These are phyloP conservation scores for Meandrusa payeni DNA, from an alignment of 2,888 invertebrate species.

Conservation along the genomic window DNA sequence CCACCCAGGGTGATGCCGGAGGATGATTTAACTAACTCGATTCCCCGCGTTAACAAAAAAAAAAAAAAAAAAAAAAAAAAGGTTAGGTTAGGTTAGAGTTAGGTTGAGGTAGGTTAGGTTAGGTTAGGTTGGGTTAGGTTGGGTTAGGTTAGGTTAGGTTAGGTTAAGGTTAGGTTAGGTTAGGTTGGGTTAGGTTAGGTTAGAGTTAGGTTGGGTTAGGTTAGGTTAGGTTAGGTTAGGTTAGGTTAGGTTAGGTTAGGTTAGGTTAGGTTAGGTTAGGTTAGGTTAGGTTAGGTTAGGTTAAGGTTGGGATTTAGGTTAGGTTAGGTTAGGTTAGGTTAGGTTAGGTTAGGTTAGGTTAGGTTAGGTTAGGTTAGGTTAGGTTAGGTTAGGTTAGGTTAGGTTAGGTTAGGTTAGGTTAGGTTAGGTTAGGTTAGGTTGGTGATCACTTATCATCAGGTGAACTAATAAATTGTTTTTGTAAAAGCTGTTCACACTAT, in stretches of 20 bases:
- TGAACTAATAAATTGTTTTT: too few relatives aligned
- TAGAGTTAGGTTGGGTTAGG: too few relatives aligned
- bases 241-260: constrained; percentile 1
- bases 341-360: constrained; percentile 28
- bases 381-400: constrained; percentile 23
- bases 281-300: constrained; percentile 30
- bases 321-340: constrained; percentile 27
- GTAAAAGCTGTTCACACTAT: too few relatives aligned
- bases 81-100: too few relatives aligned
- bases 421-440: constrained; percentile 27
- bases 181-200: too few relatives aligned
- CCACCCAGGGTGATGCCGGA: too few relatives aligned
- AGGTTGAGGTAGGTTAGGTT: constrained; percentile 30
- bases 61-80: too few relatives aligned
- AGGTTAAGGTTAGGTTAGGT: too few relatives aligned
- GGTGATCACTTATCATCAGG: too few relatives aligned
- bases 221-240: constrained; percentile 27
- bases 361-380: constrained; percentile 27
- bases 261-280: constrained; percentile 8
- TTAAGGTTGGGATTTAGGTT: too few relatives aligned
- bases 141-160: constrained; percentile 29
- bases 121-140: constrained; percentile 27
- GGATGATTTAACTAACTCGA: too few relatives aligned
- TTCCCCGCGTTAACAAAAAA: too few relatives aligned
- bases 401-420: constrained; percentile 29